These are phyloP conservation scores for Crypturellus undulatus DNA, from an alignment of 2,113 vertebrate species.

Conservation along the genomic window DNA sequence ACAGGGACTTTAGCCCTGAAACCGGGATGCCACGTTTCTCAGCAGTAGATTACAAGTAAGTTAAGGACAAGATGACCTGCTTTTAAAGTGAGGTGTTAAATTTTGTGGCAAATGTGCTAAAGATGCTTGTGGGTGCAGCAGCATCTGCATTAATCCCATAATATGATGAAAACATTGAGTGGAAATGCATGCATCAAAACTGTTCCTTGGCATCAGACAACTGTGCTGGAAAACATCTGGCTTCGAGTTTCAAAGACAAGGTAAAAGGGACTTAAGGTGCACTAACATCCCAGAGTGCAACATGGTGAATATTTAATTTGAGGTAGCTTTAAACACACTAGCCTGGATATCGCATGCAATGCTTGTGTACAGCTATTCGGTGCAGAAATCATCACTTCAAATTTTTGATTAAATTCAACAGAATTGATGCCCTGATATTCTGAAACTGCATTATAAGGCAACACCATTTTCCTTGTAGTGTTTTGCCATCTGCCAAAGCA, in stretches of 20 bases:
- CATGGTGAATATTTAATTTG: background rate
- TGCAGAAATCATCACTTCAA: background rate
- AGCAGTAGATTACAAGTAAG: background rate
- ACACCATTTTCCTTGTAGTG: background rate
- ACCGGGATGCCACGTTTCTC: background rate
- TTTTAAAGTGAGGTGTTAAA: background rate
- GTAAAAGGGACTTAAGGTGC: background rate
- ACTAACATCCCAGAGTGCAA: background rate
- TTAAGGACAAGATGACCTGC: background rate
- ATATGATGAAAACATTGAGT: background rate
- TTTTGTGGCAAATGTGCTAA: background rate
- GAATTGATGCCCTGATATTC: background rate
- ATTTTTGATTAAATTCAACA: background rate
- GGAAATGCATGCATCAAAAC: background rate
- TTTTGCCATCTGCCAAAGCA: background rate
- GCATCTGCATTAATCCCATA: background rate
- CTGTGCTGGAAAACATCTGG: background rate
- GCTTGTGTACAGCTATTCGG: background rate
- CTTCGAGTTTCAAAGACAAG: background rate
- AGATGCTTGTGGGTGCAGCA: background rate
- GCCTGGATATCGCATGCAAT: fast-evolving
- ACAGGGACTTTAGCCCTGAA: background rate
- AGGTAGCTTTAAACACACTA: background rate
- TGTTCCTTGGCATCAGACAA: background rate
- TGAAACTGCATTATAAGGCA: background rate